phyloP scores from a whole-genome alignment of 2,888 invertebrate genomes.

The Minunthozetes semirufus region DNA sequence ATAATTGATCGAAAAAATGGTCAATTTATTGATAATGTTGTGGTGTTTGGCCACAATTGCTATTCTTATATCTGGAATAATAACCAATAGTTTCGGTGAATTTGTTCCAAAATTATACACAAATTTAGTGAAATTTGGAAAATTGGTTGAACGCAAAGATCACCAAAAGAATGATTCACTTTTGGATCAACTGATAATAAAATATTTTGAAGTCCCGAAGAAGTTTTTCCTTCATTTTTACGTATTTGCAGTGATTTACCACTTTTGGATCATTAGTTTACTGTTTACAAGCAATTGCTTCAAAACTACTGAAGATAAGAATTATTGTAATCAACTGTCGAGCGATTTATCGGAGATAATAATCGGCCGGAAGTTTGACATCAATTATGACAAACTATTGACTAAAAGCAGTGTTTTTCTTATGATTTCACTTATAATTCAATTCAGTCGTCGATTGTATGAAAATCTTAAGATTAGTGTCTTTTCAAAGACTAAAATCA shows the following conservation, averaged over 20 bases:
- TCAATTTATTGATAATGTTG: background rate
- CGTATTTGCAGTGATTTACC: background rate
- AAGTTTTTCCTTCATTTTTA: conserved; percentile 46
- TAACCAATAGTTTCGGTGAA: background rate
- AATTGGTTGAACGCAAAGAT: background rate
- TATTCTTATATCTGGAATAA: background rate
- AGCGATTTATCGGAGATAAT: background rate
- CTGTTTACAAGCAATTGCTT: conserved; percentile 8
- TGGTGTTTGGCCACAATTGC: background rate
- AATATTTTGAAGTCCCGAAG: conserved; percentile 50
- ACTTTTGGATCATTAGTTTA: background rate
- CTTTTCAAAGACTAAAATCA: conserved; percentile 45
- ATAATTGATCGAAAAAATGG: no score
- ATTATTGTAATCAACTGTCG: background rate
- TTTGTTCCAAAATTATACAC: background rate
- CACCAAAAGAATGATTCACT: background rate
- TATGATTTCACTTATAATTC: background rate
- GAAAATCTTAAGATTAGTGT: conserved; percentile 45
- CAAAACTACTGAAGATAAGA: background rate
- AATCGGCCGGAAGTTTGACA: background rate
- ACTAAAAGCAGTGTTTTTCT: conserved; percentile 8
- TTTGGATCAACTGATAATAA: background rate
- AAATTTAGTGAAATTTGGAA: conserved; percentile 15
- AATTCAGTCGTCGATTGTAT: conserved; percentile 42
- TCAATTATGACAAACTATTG: background rate